Conservation (phyloP, 92 coral and sea anemone species). For the Heliopora coerulea region DNA sequence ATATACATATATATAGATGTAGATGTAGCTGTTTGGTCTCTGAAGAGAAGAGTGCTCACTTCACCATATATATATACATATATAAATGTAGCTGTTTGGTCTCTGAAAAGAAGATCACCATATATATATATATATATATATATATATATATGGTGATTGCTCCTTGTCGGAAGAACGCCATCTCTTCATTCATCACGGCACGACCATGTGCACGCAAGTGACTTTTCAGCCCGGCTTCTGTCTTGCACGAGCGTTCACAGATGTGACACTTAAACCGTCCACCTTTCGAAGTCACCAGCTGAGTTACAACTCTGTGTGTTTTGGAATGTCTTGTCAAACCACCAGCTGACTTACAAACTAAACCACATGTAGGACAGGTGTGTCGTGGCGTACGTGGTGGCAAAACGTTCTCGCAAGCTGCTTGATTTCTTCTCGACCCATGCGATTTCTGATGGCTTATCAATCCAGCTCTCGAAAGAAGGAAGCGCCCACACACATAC, state of each 20-base stretch:
- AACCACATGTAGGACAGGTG: slow-evolving; percentile 36
- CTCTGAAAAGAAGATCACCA: too few species aligned
- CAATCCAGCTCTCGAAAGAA: slow-evolving; percentile 15
- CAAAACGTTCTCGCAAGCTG: background rate
- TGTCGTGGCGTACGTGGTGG: background rate
- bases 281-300: slow-evolving; percentile 2
- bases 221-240: slow-evolving; percentile 30
- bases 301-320: slow-evolving; percentile 23
- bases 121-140: slow-evolving; percentile 21
- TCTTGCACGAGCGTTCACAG: slow-evolving; percentile 21
- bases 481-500: slow-evolving; percentile 3
- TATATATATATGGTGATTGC: slow-evolving; percentile 40
- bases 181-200: slow-evolving; percentile 13
- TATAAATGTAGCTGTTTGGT: too few species aligned
- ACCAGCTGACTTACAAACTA: slow-evolving; percentile 24
- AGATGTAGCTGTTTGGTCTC: too few species aligned
- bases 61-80: too few species aligned
- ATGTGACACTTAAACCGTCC: slow-evolving; percentile 13
- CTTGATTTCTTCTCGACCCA: background rate
- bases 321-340: slow-evolving; percentile 31
- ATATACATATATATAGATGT: too few species aligned
- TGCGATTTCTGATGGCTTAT: slow-evolving; percentile 3
- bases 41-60: too few species aligned
- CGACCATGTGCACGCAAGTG: slow-evolving; percentile 38
- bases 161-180: slow-evolving; percentile 32